Base-by-base conservation (phyloP, 2,888 invertebrate species). In the Agrochola lychnidis region DNA sequence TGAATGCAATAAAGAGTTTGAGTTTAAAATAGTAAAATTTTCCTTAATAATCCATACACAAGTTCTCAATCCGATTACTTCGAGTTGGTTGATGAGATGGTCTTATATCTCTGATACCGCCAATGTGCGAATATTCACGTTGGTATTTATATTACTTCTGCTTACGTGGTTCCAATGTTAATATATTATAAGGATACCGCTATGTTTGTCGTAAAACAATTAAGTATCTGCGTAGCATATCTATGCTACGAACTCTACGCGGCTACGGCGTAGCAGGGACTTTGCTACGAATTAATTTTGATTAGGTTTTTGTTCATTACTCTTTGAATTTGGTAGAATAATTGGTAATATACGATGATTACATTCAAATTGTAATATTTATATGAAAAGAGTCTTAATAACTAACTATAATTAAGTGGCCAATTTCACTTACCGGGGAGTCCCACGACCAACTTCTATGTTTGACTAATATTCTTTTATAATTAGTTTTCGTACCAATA, bases 141-240 rank as follows among this genome's bases (percentile, higher is more conserved):
- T 22, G 42, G 48, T 36, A 81, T 68, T 78, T 63, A 67, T 57
- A 82, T 79, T 64, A 82, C n/a, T 75, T 78, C 36, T 53, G 76
- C 53, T 36, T 66, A 14, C 45, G 14, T 48, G 81, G 36, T 78
- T 59, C 7, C 7, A 22, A 10, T 16, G 25, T 25, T 51, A 72
- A 80, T 63, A 36, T 36, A 16, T 48, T 66, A 45, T 36, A n/a
- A 56, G 16, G 40, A 45, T n/a, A 57, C 48, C 25, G n/a, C 6
- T 51, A 68, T 59, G 1, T 78, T 75, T 40, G 9, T 51, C 7
- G 30, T 22, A 22, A 57, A 57, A 67, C 36, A 25, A 45, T 76
- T 9, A 14, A 66, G n/a, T 30, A 48, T 40, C 12, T 48, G 68
- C 45, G 53, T 53, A 71, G 36, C 51, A 48, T 51, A 19, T 2